These are phyloP conservation scores for Tenrec ecaudatus DNA, from an alignment of 2,113 vertebrate genomes.

Conservation along the genomic window DNA sequence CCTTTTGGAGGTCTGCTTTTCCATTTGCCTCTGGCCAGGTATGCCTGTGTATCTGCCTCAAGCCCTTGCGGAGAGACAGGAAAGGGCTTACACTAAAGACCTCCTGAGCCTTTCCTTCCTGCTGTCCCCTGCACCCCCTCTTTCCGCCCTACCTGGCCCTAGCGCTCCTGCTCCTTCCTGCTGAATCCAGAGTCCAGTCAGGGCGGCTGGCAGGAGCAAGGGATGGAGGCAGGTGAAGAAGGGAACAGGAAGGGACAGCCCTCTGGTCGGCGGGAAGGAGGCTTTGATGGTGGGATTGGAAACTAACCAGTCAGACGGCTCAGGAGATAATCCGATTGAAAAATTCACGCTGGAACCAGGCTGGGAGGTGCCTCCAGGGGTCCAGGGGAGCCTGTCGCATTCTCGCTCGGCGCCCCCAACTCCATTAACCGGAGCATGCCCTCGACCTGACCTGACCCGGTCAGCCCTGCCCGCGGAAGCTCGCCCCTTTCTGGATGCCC, in stretches of 20 bases:
- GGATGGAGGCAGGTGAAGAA: not conserved
- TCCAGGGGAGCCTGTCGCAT: not conserved
- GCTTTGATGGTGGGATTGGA: constrained; percentile 42
- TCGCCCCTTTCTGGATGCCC: not conserved
- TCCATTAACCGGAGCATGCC: not conserved
- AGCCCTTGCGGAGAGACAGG: not conserved
- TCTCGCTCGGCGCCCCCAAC: not conserved
- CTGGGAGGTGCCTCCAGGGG: not conserved
- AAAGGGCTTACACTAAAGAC: not conserved
- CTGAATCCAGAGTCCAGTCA: not conserved
- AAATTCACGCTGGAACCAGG: not conserved
- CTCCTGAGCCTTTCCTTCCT: not conserved
- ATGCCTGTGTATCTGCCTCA: not conserved
- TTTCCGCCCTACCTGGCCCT: not conserved
- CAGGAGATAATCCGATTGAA: constrained; percentile 59
- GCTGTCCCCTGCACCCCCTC: not conserved
- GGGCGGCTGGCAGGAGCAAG: not conserved
- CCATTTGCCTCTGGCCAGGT: not conserved
- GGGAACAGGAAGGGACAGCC: not conserved
- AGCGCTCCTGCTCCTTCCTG: not conserved
- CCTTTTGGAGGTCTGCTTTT: not conserved
- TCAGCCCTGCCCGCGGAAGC: too few relatives aligned
- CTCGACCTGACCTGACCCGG: not conserved
- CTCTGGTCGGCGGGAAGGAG: not conserved
- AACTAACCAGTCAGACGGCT: constrained; percentile 51